Percentiles rank a stretch among this genome's conserved stretches.
Conservation (phyloP, 2,888 invertebrate species). For the Tuta absoluta region DNA sequence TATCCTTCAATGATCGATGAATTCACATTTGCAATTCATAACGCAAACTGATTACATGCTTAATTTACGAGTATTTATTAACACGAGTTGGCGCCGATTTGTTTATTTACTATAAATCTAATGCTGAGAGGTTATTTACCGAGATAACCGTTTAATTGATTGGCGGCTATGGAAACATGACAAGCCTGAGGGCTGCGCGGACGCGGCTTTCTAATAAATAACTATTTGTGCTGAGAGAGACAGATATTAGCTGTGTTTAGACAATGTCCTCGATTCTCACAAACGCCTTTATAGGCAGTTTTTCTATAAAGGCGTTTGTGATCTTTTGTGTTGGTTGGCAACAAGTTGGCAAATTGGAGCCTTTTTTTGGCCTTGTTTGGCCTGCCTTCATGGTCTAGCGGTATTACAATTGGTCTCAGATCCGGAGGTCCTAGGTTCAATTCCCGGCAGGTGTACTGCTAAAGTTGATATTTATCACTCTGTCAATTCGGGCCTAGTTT, state of each 20-base stretch:
- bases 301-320: too few species aligned
- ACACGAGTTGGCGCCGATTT: conserved; percentile 27
- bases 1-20: conserved; percentile 31
- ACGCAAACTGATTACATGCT: conserved; percentile 31
- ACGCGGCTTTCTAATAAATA: neutral
- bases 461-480: too few species aligned
- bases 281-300: too few species aligned
- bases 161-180: conserved; percentile 8
- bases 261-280: neutral
- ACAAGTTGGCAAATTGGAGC: too few species aligned
- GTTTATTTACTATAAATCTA: conserved; percentile 28
- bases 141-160: conserved; percentile 20
- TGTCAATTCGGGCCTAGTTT: too few species aligned
- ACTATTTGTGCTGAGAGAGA: neutral
- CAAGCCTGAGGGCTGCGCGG: conserved; percentile 3
- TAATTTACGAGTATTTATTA: conserved; percentile 36
- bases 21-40: conserved; percentile 39
- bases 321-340: too few species aligned
- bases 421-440: too few species aligned
- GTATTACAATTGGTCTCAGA: too few species aligned
- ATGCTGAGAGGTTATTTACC: conserved; percentile 13
- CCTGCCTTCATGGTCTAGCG: too few species aligned
- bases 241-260: neutral
- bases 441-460: too few species aligned
- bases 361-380: too few species aligned